Evolutionary conservation across 2,888 invertebrate genomes (phyloP).

Genomic region (Minunthozetes semirufus): DNA sequence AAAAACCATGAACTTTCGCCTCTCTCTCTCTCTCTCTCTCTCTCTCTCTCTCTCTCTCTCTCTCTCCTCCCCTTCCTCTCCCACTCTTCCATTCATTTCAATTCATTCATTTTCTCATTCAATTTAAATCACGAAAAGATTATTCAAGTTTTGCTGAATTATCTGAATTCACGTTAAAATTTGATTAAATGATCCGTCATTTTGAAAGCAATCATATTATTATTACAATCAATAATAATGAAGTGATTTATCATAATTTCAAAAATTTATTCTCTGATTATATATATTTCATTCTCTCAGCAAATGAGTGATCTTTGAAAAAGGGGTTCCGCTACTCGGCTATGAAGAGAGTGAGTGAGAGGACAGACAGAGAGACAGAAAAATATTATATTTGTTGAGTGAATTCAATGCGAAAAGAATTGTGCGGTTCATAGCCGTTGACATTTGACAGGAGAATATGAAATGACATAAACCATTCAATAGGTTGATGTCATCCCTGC

Average conservation of each 20-base stretch:
- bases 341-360: neutral
- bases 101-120: neutral
- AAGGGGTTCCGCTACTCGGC: neutral
- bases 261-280: neutral
- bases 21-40: neutral
- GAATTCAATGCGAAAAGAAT: neutral
- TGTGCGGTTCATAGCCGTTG: neutral
- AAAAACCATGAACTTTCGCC: neutral
- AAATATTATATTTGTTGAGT: neutral
- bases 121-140: slow-evolving; percentile 2
- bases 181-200: slow-evolving; percentile 2
- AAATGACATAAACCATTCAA: neutral
- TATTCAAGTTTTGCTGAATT: neutral
- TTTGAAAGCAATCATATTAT: neutral
- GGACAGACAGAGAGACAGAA: neutral
- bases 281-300: neutral
- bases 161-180: neutral
- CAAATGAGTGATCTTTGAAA: neutral
- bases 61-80: neutral
- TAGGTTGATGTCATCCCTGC: neutral
- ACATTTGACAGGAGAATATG: neutral
- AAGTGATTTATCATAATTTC: neutral
- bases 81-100: neutral
- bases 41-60: no score
- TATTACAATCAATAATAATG: neutral